Evolutionary conservation across 2,888 invertebrate genomes (phyloP), one percentile per base, ranked within the genome.

Genomic region (Drosophila demipolita): DNA sequence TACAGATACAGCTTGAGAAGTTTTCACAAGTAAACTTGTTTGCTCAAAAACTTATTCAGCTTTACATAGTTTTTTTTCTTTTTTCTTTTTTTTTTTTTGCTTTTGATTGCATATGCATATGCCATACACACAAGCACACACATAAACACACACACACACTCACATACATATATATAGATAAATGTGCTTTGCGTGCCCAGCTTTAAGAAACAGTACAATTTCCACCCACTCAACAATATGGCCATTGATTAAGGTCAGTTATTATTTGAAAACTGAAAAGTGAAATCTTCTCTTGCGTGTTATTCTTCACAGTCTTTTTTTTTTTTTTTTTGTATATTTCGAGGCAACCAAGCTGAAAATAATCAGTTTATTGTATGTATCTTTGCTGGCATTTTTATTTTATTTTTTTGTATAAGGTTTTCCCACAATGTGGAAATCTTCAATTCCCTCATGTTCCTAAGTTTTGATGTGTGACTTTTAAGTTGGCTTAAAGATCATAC

Each of bases 231-330:
- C 85, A 87, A 89, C 58, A 53, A 42, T 57, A 66, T 58, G 75
- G 81, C 64, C 73, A 77, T 85, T 85, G 89, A 85, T 89, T 85
- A 85, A 85, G 85, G 85, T 85, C 85, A 85, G 85, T 85, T 85
- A 71, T 80, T 77, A 77, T 72, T 80, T 77, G 85, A 29, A 29
- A 29, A 29, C 48, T 65, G 49, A 83, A 83, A 84, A 84, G 83
- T 84, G 83, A 84, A 84, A 84, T 82, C 78, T 73, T 45, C 65
- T 65, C 64, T 66, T 32, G 55, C 70, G 72, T 77, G 60, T 64
- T 66, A 48, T 26, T 58, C 42, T 60, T 54, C 38, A 40, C 36
- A 35, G 52, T 26, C 26, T 66, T 15, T 58, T 54, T 33, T 49
- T 32, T 29, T 29, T 45, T 45, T 45, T 32, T 59, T n/a, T 17